Conservation (phyloP, 2,888 invertebrate species). For the Dexiosoma caninum region DNA sequence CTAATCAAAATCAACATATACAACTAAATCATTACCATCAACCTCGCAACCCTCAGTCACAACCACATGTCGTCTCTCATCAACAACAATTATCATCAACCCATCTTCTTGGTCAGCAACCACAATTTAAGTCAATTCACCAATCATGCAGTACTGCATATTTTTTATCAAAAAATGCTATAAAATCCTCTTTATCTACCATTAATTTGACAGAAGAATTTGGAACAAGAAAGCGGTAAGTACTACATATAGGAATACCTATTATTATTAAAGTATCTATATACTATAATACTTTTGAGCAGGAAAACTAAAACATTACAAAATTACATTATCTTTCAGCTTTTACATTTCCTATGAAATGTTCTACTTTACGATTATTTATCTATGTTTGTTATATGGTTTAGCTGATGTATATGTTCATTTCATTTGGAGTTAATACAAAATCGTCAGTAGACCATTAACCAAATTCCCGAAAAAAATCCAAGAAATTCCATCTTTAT, state of each 20-base stretch:
- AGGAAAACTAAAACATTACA: too few species aligned
- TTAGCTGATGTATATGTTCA: too few species aligned
- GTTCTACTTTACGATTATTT: too few species aligned
- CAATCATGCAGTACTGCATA: neutral
- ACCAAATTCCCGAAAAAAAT: too few species aligned
- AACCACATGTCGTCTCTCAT: neutral
- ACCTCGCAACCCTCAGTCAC: conserved; percentile 8
- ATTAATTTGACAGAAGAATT: conserved; percentile 28
- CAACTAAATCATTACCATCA: neutral
- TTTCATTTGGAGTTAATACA: too few species aligned
- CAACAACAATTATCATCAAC: conserved; percentile 12
- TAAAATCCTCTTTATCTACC: conserved; percentile 19
- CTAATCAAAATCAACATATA: conserved; percentile 48
- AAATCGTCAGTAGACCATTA: too few species aligned
- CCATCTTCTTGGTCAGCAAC: neutral
- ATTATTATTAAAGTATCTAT: too few species aligned
- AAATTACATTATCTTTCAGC: too few species aligned
- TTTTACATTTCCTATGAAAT: too few species aligned
- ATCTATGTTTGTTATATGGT: too few species aligned
- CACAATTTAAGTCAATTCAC: conserved; percentile 8
- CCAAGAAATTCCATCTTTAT: too few species aligned
- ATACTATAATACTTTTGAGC: too few species aligned
- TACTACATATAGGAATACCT: neutral
- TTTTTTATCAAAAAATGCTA: conserved; percentile 5
- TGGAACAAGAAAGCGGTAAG: conserved; percentile 43